Evolutionary conservation across 2,113 vertebrate species (phyloP), one percentile per base, ranked within the genome.

Genomic region (Clarias macrocephalus): DNA sequence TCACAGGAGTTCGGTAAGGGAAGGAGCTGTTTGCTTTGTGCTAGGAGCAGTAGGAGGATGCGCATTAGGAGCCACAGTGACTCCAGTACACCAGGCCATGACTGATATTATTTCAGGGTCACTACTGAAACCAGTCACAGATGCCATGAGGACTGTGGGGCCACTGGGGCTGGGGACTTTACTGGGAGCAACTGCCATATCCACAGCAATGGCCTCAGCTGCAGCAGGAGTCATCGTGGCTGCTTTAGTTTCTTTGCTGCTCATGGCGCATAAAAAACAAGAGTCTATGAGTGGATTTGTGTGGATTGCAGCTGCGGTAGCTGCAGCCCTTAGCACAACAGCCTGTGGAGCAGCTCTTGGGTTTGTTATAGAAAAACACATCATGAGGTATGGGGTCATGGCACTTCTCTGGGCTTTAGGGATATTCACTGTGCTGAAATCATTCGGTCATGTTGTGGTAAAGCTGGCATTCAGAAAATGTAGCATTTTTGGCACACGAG

Each of bases 21-120:
- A 94, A 87, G 90, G 90, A 0, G 89, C 66, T 10, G 1, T 93
- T 80, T 91, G 93, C 1, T 94, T 94, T 86, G 89, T 76, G 30
- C 89, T 94, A 56, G 94, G 94, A 86, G 88, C 92, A 25, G 85
- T 95, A 33, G 94, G 89, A 72, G 94, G 94, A 86, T 92, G 89
- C 88, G 90, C 93, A 23, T 91, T 95, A 82, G 94, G 93, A 79
- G 91, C 89, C 56, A 93, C 89, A 2, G 93, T 94, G 80, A 88
- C 89, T 33, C 93, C 93, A 10, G 89, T 94, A 65, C 88, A 94
- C 80, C 57, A 42, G 54, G 89, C 60, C 42, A 48, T 93, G 62
- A 59, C 66, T 5, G 56, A 63, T 21, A 90, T 94, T 90, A 93
- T 91, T 18, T 56, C 87, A 57, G 86, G 86, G 3, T 72, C 60